These are phyloP conservation scores for Orgyia antiqua DNA, from an alignment of 2,888 invertebrate genomes.

Conservation along the genomic window DNA sequence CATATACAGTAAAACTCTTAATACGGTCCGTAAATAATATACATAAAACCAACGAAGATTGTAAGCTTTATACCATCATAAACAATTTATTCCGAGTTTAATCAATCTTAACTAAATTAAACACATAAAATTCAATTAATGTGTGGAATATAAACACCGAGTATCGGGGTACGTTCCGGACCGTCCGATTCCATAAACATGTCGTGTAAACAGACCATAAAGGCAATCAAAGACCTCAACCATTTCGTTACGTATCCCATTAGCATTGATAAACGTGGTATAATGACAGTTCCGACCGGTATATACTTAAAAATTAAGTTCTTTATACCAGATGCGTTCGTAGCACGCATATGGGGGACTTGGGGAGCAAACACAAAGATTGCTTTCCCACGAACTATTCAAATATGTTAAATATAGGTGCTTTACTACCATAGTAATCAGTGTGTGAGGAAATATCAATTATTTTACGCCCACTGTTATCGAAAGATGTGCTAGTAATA, in stretches of 20 bases:
- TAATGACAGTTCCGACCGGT: constrained; percentile 49
- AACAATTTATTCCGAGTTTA: constrained; percentile 7
- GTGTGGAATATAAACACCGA: constrained; percentile 17
- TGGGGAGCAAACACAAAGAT: constrained; percentile 31
- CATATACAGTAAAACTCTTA: too few relatives aligned
- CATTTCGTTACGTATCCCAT: constrained; percentile 30
- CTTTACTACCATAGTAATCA: constrained; percentile 47
- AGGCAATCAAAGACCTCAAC: constrained; percentile 23
- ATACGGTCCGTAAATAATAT: too few relatives aligned
- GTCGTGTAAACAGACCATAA: constrained; percentile 45
- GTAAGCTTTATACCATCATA: constrained; percentile 7
- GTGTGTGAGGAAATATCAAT: constrained; percentile 41
- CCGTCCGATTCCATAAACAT: constrained; percentile 30
- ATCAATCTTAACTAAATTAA: constrained; percentile 13
- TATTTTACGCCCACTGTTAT: constrained; percentile 39
- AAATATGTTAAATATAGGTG: constrained; percentile 41
- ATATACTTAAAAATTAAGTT: constrained; percentile 50
- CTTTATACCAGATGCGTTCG: constrained; percentile 49
- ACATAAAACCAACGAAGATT: not conserved
- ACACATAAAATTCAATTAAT: constrained; percentile 17
- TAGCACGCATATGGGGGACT: constrained; percentile 31
- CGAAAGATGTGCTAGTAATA: constrained; percentile 14
- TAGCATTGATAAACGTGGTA: constrained; percentile 42
- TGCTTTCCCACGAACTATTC: constrained; percentile 63
- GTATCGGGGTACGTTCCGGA: constrained; percentile 21